Base-by-base conservation (phyloP, 35 echinoderm and acorn worm genomes). In the Chiridota heheva region DNA sequence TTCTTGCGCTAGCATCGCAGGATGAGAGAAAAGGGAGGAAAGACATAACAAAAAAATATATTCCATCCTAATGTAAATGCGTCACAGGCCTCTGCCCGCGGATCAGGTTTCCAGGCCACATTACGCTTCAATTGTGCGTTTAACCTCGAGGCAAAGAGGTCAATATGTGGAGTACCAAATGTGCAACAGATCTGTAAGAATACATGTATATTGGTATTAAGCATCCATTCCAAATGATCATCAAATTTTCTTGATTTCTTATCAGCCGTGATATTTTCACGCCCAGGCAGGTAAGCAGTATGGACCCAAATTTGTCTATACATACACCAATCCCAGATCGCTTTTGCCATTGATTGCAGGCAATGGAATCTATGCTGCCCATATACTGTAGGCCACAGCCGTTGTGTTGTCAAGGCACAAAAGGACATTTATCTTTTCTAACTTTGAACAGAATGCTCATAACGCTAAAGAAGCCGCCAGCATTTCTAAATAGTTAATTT, bases 321-420 rank as follows among this genome's bases (percentile, higher is more conserved):
- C 1, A 72, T 45, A 40, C 3, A 42, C 69, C 69, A 42, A 1
- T 27, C 28, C 61, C 28, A 65, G 10, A 72, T 72, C 20, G 42
- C 35, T 22, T 72, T 72, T 15, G 42, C 69, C n/a, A 6, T 40
- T 82, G 38, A 78, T 93, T 93, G 44, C 90, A 93, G 18, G 72
- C 72, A 43, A 62, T 28, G 1, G 84, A 92, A 44, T 72, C 70
- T 37, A 29, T 65, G 44, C 84, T 72, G n/a, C 78, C 90, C 84
- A 93, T 88, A 38, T 77, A 17, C 47, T 63, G 40, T 88, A 88
- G 5, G 85, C 72, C 32, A 93, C 85, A 48, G 85, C 84, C 8
- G 90, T 88, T 51, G 8, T 78, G 27, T 93, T 93, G 41, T 93
- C 84, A 15, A 77, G 26, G n/a, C 37, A 29, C 33, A 93, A 45